Conservation (phyloP, 1,140 invertebrate genomes). For the Tenebrio molitor region DNA sequence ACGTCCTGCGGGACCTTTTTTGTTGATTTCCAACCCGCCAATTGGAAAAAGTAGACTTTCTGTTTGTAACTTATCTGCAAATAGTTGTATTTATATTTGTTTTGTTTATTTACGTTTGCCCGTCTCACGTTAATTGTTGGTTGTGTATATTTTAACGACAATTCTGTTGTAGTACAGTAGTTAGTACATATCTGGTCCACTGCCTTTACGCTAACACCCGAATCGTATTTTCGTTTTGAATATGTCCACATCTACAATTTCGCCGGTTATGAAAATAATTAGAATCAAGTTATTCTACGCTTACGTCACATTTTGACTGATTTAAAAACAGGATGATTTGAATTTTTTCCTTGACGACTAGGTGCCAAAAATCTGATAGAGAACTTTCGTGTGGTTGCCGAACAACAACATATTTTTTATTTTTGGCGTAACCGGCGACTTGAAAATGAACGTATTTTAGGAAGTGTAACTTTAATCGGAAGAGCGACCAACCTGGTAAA, state of each 20-base stretch:
- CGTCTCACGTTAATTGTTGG: too few relatives aligned
- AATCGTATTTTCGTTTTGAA: background rate
- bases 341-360: background rate
- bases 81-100: too few relatives aligned
- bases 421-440: background rate
- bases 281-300: background rate
- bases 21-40: too few relatives aligned
- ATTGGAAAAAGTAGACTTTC: background rate
- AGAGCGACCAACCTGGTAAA: background rate
- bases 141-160: background rate
- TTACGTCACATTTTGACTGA: background rate
- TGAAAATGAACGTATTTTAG: background rate
- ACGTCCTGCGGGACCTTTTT: too few relatives aligned
- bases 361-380: background rate
- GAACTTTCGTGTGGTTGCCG: background rate
- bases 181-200: background rate
- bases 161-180: background rate
- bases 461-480: background rate
- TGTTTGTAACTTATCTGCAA: background rate
- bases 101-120: too few relatives aligned
- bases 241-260: background rate
- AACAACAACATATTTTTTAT: background rate
- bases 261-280: background rate
- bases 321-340: background rate
- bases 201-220: background rate